Evolutionary conservation across 2,888 invertebrate species (phyloP).

Genomic region (Diloba caeruleocephala): DNA sequence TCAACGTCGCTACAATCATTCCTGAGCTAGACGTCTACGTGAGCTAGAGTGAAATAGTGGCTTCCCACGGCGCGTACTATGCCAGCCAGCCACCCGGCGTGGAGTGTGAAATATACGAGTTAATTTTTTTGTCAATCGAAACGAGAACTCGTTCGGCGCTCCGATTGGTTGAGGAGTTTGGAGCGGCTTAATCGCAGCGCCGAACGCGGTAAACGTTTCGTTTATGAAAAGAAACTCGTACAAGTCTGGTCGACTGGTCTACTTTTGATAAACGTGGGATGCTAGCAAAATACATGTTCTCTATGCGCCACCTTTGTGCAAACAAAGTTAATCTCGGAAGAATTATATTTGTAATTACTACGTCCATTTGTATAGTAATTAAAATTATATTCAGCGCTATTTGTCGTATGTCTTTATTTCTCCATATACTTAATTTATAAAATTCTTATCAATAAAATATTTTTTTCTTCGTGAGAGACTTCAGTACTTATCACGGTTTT

Average conservation of each 20-base stretch:
- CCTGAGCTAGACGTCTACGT: conserved; percentile 18
- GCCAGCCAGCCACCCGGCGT: too few species aligned
- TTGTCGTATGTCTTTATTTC: conserved; percentile 44
- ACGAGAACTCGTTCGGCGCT: too few species aligned
- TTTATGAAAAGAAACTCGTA: too few species aligned
- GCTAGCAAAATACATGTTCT: too few species aligned
- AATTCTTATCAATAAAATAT: conserved; percentile 20
- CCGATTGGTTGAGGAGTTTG: too few species aligned
- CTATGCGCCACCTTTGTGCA: conserved; percentile 5
- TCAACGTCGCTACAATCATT: conserved; percentile 10
- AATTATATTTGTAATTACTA: conserved; percentile 66
- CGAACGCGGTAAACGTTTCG: too few species aligned
- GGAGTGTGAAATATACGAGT: too few species aligned
- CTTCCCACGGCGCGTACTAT: too few species aligned
- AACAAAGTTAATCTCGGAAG: conserved; percentile 19
- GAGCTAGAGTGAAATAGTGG: conserved; percentile 14
- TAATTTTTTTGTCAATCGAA: too few species aligned
- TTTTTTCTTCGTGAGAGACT: conserved; percentile 54
- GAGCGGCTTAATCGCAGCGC: too few species aligned
- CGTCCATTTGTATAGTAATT: conserved; percentile 82
- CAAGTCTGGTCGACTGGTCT: too few species aligned
- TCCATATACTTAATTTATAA: conserved; percentile 32
- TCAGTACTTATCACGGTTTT: conserved; percentile 66
- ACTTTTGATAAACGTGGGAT: too few species aligned
- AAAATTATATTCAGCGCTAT: conserved; percentile 61